Evolutionary conservation across 2,113 vertebrate species (phyloP), one percentile per base, ranked within the genome.

Genomic region (Picathartes gymnocephalus): DNA sequence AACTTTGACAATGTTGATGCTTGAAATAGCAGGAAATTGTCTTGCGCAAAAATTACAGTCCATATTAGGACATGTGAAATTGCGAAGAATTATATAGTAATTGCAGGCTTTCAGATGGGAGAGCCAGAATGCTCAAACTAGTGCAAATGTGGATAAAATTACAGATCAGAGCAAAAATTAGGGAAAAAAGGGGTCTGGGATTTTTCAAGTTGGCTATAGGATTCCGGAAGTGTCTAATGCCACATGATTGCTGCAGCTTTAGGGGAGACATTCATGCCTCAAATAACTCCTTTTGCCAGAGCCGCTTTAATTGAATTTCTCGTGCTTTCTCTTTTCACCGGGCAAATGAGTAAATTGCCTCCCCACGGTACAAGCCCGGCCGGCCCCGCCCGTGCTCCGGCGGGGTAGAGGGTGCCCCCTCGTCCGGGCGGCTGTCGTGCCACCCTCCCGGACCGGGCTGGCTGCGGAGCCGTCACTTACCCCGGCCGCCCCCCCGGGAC

Each of bases 1-100:
- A 99, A 99, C 98, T 99, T 99, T 99, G 99, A 99, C 99, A 99
- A 99, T 99, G 99, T 99, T 99, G 99, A 99, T 99, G 99, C 99
- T 99, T 98, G 99, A 99, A 99, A 99, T 99, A 99, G 99, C 98
- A 98, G 98, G 98, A 99, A 99, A 99, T 99, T 99, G 99, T 99
- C 99, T 99, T 99, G 99, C 98, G 98, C 98, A 99, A 99, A 99
- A 99, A 99, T 99, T 99, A 99, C 98, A 99, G 98, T 99, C 99
- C 99, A 99, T 99, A 99, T 99, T 99, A 99, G 99, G 99, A 99
- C 99, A 99, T 99, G 98, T 99, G 98, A 99, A 99, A 99, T 99
- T 99, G 99, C 99, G 98, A 99, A 99, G 99, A 99, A 99, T 99
- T 99, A 99, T 99, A 99, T 98, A 99, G 99, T 99, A 99, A 99